Percentiles rank a stretch among this genome's conserved stretches.
phyloP scores from a whole-genome alignment of 2,888 invertebrate species.

The Melinaea marsaeus region DNA sequence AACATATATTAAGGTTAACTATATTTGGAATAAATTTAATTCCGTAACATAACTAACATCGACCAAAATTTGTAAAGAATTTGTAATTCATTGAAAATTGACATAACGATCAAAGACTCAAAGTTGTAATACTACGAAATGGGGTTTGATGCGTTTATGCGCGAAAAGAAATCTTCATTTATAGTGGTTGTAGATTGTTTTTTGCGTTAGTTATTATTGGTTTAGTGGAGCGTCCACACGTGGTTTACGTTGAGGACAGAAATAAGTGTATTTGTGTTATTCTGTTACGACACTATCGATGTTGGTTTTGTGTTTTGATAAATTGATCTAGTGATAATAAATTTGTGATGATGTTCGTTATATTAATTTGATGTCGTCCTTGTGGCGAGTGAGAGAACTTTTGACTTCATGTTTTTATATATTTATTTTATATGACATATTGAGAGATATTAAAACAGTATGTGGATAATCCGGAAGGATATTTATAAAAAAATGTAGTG shows the following conservation, averaged over 20 bases:
- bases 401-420: background rate
- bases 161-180: conserved; percentile 15
- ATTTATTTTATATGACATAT: background rate
- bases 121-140: conserved; percentile 16
- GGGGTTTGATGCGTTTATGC: conserved; percentile 18
- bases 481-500: conserved; percentile 22
- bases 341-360: conserved; percentile 14
- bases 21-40: conserved; percentile 35
- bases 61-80: conserved; percentile 52
- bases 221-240: conserved; percentile 44
- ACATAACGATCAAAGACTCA: conserved; percentile 51
- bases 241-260: conserved; percentile 26
- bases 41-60: conserved; percentile 54
- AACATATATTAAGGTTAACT: background rate
- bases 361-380: conserved; percentile 10
- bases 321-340: conserved; percentile 30
- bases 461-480: conserved; percentile 12
- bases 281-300: conserved; percentile 29
- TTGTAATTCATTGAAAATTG: conserved; percentile 32
- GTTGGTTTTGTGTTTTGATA: conserved; percentile 27
- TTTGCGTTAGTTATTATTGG: conserved; percentile 56
- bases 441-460: background rate
- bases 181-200: conserved; percentile 20
- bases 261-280: conserved; percentile 28
- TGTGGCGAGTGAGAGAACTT: background rate